Conservation (phyloP, 1,140 invertebrate species). For the Kradibia gibbosae region DNA sequence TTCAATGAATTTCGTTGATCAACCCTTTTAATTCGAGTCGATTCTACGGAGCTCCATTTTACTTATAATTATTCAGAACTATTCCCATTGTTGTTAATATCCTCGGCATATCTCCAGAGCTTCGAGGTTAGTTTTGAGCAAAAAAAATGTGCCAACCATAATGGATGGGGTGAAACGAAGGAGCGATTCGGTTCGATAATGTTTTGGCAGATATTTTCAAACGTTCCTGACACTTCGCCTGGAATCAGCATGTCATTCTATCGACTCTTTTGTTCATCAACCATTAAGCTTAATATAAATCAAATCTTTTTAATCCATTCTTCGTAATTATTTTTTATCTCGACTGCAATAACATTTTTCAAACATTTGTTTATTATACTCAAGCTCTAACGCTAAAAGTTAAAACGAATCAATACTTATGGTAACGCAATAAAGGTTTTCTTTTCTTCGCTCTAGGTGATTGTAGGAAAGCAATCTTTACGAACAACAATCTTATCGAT, state of each 20-base stretch:
- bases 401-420: too few relatives aligned
- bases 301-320: too few relatives aligned
- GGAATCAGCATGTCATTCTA: too few relatives aligned
- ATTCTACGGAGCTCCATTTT: not conserved
- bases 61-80: not conserved
- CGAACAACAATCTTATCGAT: not conserved
- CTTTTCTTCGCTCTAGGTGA: too few relatives aligned
- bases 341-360: too few relatives aligned
- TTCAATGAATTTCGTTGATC: slow-evolving; percentile 21
- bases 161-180: slow-evolving; percentile 46
- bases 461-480: not conserved
- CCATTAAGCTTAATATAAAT: too few relatives aligned
- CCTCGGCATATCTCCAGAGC: not conserved
- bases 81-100: slow-evolving; percentile 3
- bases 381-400: too few relatives aligned
- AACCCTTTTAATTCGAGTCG: not conserved
- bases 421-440: too few relatives aligned
- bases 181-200: slow-evolving; percentile 43
- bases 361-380: too few relatives aligned
- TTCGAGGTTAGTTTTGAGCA: slow-evolving; percentile 51
- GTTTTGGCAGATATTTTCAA: slow-evolving; percentile 20
- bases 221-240: too few relatives aligned
- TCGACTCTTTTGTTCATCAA: too few relatives aligned
- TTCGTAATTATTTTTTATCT: too few relatives aligned
- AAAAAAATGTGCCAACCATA: slow-evolving; percentile 40